These are phyloP conservation scores for Calliopsis andreniformis DNA, from an alignment of 1,140 invertebrate genomes.

Conservation along the genomic window DNA sequence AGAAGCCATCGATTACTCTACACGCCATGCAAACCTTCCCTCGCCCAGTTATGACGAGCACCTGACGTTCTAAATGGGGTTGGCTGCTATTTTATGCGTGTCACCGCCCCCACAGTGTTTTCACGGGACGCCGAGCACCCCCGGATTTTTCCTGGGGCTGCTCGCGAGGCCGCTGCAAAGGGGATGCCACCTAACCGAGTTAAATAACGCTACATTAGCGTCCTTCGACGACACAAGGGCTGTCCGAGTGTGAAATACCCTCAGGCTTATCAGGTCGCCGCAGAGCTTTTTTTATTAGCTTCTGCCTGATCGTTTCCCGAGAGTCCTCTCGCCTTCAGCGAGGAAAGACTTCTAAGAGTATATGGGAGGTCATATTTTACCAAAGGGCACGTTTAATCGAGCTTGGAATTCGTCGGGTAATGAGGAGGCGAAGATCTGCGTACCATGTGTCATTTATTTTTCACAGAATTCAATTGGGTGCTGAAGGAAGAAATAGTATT, in stretches of 20 bases:
- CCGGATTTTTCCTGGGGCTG: slow-evolving; percentile 62
- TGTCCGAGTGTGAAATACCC: slow-evolving; percentile 82
- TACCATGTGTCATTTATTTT: not conserved
- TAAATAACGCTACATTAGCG: slow-evolving; percentile 81
- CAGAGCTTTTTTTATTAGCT: slow-evolving; percentile 71
- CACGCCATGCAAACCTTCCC: not conserved
- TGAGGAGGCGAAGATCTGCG: not conserved
- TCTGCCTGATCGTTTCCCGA: slow-evolving; percentile 23
- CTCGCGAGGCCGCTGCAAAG: slow-evolving; percentile 27
- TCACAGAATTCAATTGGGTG: too few species aligned
- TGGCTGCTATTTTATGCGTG: slow-evolving; percentile 76
- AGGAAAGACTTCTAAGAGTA: not conserved
- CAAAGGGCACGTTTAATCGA: slow-evolving; percentile 36
- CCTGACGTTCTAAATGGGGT: slow-evolving; percentile 62
- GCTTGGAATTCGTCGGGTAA: slow-evolving; percentile 27
- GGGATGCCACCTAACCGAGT: slow-evolving; percentile 76
- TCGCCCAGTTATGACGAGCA: slow-evolving; percentile 24
- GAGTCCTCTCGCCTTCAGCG: not conserved
- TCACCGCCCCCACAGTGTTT: slow-evolving; percentile 79
- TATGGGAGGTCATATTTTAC: slow-evolving; percentile 27
- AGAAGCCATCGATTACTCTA: not conserved
- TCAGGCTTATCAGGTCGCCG: slow-evolving; percentile 77
- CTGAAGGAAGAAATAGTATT: not conserved
- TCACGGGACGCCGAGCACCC: slow-evolving; percentile 80
- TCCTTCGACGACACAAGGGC: slow-evolving; percentile 70